phyloP scores from a whole-genome alignment of 2,888 invertebrate species.

The Chalcosyrphus nemorum region DNA sequence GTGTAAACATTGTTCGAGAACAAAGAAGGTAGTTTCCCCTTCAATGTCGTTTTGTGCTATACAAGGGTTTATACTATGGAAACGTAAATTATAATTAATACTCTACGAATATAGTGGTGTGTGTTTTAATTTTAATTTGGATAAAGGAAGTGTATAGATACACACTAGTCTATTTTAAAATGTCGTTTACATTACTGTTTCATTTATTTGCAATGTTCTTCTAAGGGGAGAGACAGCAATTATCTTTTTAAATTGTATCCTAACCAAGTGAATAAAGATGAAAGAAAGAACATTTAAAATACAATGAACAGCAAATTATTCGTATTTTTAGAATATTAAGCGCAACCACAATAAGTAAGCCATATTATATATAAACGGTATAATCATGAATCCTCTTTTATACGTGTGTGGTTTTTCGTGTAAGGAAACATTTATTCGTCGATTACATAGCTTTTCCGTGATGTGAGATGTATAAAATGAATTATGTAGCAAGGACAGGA shows the following conservation, averaged over 20 bases:
- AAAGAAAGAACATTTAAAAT: not conserved
- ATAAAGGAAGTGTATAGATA: not conserved
- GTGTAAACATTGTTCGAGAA: not conserved
- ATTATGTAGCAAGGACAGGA: not conserved
- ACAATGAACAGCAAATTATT: not conserved
- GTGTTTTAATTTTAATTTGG: not conserved
- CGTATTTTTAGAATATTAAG: conserved; percentile 2
- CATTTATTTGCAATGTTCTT: not conserved
- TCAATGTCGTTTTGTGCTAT: not conserved
- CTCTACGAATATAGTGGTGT: not conserved
- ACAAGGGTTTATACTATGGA: not conserved
- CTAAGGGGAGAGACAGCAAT: not conserved
- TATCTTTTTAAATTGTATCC: not conserved
- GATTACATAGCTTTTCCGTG: conserved; percentile 3
- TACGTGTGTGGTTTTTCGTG: not conserved
- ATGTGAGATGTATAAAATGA: not conserved
- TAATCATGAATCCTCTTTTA: not conserved
- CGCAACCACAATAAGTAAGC: not conserved
- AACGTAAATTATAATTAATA: not conserved
- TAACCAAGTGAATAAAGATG: not conserved
- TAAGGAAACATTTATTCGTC: not conserved
- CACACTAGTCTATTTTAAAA: not conserved
- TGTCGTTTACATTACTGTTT: not conserved
- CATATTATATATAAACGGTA: no score
- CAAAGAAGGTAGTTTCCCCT: not conserved